These are phyloP conservation scores for Noctua pronuba DNA, from an alignment of 2,888 invertebrate species.

Conservation along the genomic window DNA sequence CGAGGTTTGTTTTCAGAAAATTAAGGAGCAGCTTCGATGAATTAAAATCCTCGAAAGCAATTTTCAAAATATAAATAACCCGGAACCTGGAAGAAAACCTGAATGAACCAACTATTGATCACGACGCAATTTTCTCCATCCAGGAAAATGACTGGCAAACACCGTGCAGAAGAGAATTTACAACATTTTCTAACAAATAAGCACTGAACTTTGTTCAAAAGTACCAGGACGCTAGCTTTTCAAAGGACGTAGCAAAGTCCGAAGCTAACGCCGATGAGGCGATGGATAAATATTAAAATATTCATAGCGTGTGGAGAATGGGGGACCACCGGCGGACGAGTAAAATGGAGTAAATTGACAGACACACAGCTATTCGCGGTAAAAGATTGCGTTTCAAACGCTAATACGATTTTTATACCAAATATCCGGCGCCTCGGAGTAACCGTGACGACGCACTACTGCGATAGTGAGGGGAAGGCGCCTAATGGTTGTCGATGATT, in stretches of 20 bases:
- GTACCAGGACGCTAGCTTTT: constrained; percentile 40
- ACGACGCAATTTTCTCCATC: constrained; percentile 17
- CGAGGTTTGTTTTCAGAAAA: background rate
- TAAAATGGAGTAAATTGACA: constrained; percentile 63
- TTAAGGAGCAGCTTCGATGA: too few relatives aligned
- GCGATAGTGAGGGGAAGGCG: constrained; percentile 54
- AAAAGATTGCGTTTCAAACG: constrained; percentile 73
- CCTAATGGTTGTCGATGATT: constrained; percentile 41
- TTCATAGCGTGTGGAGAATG: constrained; percentile 59
- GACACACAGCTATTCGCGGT: constrained; percentile 63
- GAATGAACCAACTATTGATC: background rate
- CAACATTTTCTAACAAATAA: constrained; percentile 29
- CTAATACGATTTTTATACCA: constrained; percentile 77
- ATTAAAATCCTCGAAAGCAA: background rate
- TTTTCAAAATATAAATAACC: background rate
- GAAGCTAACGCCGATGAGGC: constrained; percentile 47
- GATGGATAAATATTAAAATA: constrained; percentile 64
- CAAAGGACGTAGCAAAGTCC: constrained; percentile 34
- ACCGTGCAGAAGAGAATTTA: constrained; percentile 33
- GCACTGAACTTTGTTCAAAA: constrained; percentile 46
- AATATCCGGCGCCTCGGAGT: constrained; percentile 73
- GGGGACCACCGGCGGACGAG: constrained; percentile 36
- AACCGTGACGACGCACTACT: constrained; percentile 71
- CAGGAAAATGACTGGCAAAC: constrained; percentile 19
- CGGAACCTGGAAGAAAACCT: background rate